phyloP scores from a whole-genome alignment of 2,888 invertebrate genomes.

The Spodoptera littoralis region DNA sequence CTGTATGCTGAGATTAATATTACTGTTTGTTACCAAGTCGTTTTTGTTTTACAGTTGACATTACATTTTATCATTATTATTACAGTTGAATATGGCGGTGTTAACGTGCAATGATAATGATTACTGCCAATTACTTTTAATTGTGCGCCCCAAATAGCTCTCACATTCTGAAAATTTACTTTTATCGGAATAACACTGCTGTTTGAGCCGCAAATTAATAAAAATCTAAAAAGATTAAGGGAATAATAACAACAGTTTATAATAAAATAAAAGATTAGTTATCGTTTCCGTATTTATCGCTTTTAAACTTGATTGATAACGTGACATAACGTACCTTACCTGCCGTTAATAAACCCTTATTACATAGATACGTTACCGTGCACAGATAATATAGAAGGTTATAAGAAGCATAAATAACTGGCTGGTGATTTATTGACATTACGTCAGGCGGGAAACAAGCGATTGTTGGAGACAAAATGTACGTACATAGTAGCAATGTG shows the following conservation, averaged over 20 bases:
- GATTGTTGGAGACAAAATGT: slow-evolving; percentile 8
- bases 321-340: slow-evolving; percentile 15
- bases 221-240: slow-evolving; percentile 15
- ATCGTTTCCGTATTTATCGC: slow-evolving; percentile 13
- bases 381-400: slow-evolving; percentile 10
- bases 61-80: slow-evolving; percentile 22
- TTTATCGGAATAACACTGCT: slow-evolving; percentile 8
- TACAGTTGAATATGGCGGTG: slow-evolving; percentile 23
- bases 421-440: slow-evolving; percentile 1
- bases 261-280: slow-evolving; percentile 19
- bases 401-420: not conserved
- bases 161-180: slow-evolving; percentile 21
- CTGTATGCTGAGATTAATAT: slow-evolving; percentile 1
- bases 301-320: slow-evolving; percentile 14
- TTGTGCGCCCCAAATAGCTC: slow-evolving; percentile 43
- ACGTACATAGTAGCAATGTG: slow-evolving; percentile 2
- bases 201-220: not conserved
- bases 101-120: slow-evolving; percentile 54
- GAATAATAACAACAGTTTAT: not conserved
- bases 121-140: slow-evolving; percentile 61
- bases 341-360: slow-evolving; percentile 2
- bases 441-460: slow-evolving; percentile 21
- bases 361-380: not conserved
- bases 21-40: slow-evolving; percentile 4
- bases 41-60: slow-evolving; percentile 5